Conservation (phyloP, 2,113 vertebrate genomes). For the Phrynosoma platyrhinos region DNA sequence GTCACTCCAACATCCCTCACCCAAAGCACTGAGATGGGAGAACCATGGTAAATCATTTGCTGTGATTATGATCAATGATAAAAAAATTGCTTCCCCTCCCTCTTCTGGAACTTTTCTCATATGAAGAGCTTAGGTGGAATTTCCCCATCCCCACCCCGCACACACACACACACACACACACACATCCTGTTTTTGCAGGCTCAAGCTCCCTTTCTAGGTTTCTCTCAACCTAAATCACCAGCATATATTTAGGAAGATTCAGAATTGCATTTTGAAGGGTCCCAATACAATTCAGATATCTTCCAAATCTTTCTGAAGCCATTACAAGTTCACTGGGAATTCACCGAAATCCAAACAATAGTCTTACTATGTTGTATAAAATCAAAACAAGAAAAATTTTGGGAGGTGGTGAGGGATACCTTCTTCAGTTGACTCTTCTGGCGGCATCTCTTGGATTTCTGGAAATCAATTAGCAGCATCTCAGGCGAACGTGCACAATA, state of each 20-base stretch:
- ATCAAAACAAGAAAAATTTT: neutral
- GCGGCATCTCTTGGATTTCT: conserved; percentile 42
- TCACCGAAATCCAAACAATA: neutral
- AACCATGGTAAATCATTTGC: neutral
- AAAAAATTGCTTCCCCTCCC: neutral
- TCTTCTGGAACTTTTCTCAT: neutral
- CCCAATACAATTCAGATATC: neutral
- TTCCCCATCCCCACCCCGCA: too few species aligned
- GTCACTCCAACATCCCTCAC: neutral
- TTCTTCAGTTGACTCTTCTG: conserved; percentile 63
- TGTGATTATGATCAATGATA: neutral
- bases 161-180: too few species aligned
- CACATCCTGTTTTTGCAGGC: neutral
- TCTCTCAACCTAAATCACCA: neutral
- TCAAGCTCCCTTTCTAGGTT: neutral
- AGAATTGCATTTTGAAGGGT: neutral
- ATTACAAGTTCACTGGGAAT: neutral
- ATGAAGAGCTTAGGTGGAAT: neutral
- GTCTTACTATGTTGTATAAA: neutral
- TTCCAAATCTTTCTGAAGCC: neutral
- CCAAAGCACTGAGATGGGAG: neutral
- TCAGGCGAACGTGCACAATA: neutral
- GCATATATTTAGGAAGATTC: neutral
- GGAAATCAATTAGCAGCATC: conserved; percentile 12
- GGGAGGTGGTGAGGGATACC: conserved; percentile 52